A percentile compares a stretch with the other conserved stretches of the same genome.
phyloP scores from a whole-genome alignment of 2,888 invertebrate genomes.

The Drosophila algonquin region DNA sequence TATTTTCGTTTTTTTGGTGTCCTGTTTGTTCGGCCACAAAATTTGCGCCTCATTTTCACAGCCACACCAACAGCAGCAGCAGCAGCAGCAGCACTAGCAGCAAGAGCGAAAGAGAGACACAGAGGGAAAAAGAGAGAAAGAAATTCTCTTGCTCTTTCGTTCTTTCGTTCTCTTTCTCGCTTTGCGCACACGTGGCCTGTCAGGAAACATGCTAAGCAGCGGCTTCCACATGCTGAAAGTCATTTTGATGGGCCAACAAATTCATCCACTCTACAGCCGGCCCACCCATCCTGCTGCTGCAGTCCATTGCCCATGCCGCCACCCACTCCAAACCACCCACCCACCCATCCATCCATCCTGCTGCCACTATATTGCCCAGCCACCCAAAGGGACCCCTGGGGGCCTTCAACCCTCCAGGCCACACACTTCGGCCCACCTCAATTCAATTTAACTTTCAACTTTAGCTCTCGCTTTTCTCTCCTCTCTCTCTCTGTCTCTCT shows the following conservation, averaged over 20 bases:
- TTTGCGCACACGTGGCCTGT: conserved; percentile 74
- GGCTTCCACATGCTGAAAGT: conserved; percentile 78
- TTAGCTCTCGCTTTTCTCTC: conserved; percentile 33
- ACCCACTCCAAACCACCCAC: conserved; percentile 25
- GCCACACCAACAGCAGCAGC: conserved; percentile 11
- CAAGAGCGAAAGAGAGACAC: conserved; percentile 13
- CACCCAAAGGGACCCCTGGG: conserved; percentile 51
- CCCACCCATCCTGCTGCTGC: neutral
- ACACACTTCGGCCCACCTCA: conserved; percentile 54
- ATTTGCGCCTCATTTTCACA: conserved; percentile 80
- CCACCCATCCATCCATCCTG: conserved; percentile 30
- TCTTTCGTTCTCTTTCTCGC: conserved; percentile 18
- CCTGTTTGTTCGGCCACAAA: conserved; percentile 71
- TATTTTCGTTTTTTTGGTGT: conserved; percentile 21
- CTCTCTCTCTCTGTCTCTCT: conserved; percentile 14
- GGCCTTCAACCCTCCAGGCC: conserved; percentile 48
- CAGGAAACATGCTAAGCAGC: conserved; percentile 79
- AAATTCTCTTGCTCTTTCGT: neutral
- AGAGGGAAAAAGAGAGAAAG: conserved; percentile 5
- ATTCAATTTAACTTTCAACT: conserved; percentile 79
- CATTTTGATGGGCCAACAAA: conserved; percentile 63
- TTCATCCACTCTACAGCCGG: conserved; percentile 39
- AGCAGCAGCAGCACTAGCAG: conserved; percentile 5
- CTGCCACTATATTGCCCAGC: conserved; percentile 55
- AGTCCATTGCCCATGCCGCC: conserved; percentile 12